These are phyloP conservation scores for Triplophysa dalaica DNA, from an alignment of 2,113 vertebrate genomes.

Conservation along the genomic window DNA sequence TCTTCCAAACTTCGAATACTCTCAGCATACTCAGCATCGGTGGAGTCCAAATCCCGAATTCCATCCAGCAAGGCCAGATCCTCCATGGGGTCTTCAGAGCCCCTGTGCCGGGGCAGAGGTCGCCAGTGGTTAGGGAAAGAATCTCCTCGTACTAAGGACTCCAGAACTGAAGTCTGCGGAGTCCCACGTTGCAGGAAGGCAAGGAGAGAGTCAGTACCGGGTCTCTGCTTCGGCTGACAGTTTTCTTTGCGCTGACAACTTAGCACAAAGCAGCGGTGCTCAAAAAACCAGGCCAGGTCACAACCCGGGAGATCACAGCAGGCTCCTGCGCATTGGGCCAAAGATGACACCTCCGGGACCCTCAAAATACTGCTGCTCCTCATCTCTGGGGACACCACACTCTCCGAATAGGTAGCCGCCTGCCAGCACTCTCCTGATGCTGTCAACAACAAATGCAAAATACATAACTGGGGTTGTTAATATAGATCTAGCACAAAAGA, in stretches of 20 bases:
- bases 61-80: constrained; percentile 74
- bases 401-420: constrained; percentile 75
- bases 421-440: constrained; percentile 79
- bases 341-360: constrained; percentile 73
- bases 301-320: constrained; percentile 82
- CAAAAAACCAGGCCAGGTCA: constrained; percentile 87
- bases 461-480: neutral
- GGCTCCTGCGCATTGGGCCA: constrained; percentile 76
- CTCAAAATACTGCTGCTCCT: constrained; percentile 77
- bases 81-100: constrained; percentile 74
- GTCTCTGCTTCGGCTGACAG: constrained; percentile 79
- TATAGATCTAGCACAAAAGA: neutral
- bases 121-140: constrained; percentile 66
- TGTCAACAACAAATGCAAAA: constrained; percentile 66
- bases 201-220: constrained; percentile 76
- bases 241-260: constrained; percentile 78
- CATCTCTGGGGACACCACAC: constrained; percentile 80
- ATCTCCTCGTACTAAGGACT: constrained; percentile 72
- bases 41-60: constrained; percentile 65
- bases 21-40: constrained; percentile 70
- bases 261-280: constrained; percentile 84
- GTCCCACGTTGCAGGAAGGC: constrained; percentile 78
- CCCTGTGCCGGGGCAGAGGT: constrained; percentile 61
- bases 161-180: constrained; percentile 69
- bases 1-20: constrained; percentile 61